These are phyloP conservation scores for Festucalex cinctus DNA, from an alignment of 2,113 vertebrate species.

Conservation along the genomic window DNA sequence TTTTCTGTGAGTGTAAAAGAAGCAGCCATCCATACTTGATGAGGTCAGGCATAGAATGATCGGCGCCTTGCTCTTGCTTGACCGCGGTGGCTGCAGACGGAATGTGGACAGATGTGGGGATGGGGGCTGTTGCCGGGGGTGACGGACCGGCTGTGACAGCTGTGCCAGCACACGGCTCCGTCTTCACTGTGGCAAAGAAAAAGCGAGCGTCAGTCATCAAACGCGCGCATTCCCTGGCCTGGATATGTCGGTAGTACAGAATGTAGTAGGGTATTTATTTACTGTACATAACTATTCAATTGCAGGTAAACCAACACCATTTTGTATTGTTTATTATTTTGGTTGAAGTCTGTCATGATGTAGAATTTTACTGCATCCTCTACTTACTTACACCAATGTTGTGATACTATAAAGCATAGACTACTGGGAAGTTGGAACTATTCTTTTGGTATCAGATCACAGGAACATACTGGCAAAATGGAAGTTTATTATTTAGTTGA, in stretches of 20 bases:
- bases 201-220: background rate
- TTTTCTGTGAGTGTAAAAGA: background rate
- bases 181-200: constrained; percentile 82
- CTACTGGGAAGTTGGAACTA: too few relatives aligned
- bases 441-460: too few relatives aligned
- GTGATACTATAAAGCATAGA: too few relatives aligned
- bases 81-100: constrained; percentile 76
- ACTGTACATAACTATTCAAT: too few relatives aligned
- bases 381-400: too few relatives aligned
- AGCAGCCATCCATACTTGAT: constrained; percentile 79
- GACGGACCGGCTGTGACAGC: constrained; percentile 53
- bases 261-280: constrained; percentile 1
- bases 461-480: too few relatives aligned
- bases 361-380: too few relatives aligned
- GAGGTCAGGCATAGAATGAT: constrained; percentile 77
- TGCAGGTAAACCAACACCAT: too few relatives aligned
- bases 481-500: too few relatives aligned
- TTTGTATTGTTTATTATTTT: too few relatives aligned
- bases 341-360: too few relatives aligned
- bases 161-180: constrained; percentile 80
- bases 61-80: constrained; percentile 87
- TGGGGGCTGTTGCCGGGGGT: constrained; percentile 35
- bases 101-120: constrained; percentile 35
- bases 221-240: background rate
- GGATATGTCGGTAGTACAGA: background rate